Base-by-base conservation (phyloP, 2,113 vertebrate species). In the Labeo catla region DNA sequence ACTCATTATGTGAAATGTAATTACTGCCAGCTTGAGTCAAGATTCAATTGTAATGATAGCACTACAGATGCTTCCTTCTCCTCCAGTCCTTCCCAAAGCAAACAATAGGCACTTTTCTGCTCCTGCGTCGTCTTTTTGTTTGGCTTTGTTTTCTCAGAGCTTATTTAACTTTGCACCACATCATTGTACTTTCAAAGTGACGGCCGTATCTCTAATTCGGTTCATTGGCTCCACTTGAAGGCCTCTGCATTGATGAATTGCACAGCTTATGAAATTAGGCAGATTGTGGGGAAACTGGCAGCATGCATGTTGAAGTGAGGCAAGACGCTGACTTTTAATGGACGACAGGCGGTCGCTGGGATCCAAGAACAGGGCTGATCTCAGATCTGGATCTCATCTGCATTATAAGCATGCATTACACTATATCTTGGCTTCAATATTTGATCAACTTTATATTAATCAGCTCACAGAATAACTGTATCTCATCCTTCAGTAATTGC, bases 1-100 rank as follows among this genome's bases (percentile, higher is more conserved):
- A 19, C 76, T 87, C 81, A 73, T 87, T 84, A 84, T 45, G 36
- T 83, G 63, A 50, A 52, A 52, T 63, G 34, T 87, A 84, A 87
- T 87, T 84, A 79, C 50, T 66, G 72, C 8, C 47, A 50, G 72
- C 61, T 70, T 70, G 57, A 57, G 63, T 49, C 61, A 76, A 81
- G 73, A 61, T 78, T 61, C 34, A 47, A 28, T 23, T 79, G 61
- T 84, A 28, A 68, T 39, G 34, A 52, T 68, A 34, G 4, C 4
- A 43, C 39, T 73, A 76, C 81, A 84, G 65, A 74, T 57, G 66
- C 34, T 65, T 52, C 52, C 43, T 13, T 34, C 54, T 23, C 68
- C 68, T 19, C 3, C 36, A 10, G 8, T 76, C 6, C n/a, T 11
- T 57, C 45, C 73, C 15, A 65, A 50, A 76, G 49, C 13, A 79